Percentiles rank a stretch among this genome's conserved stretches.
Evolutionary conservation across 2,113 vertebrate species (phyloP).

Genomic region (Rhea americana): DNA sequence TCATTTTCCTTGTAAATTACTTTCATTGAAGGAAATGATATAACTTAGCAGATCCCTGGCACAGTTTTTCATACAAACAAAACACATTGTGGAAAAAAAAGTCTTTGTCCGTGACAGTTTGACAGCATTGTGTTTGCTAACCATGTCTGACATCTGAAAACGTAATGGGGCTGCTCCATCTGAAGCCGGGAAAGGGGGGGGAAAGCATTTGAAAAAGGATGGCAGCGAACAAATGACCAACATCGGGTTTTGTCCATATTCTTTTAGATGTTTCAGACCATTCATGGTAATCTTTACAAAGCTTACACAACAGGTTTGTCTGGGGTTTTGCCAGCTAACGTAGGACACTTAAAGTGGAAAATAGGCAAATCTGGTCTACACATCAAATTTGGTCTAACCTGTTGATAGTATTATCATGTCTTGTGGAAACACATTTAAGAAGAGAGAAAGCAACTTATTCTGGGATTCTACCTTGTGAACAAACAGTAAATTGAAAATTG

Average conservation of each 20-base stretch:
- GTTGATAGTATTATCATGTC: neutral
- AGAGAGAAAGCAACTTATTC: neutral
- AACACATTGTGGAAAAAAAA: conserved; percentile 13
- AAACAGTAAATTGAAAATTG: neutral
- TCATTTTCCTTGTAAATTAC: conserved; percentile 59
- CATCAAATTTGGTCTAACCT: neutral
- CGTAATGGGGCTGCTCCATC: conserved; percentile 9
- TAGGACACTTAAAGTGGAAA: neutral
- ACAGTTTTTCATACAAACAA: conserved; percentile 40
- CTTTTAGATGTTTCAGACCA: neutral
- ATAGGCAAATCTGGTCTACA: neutral
- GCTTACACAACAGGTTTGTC: neutral
- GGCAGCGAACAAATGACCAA: neutral
- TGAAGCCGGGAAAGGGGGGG: conserved; percentile 16
- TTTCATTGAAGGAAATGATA: conserved; percentile 68
- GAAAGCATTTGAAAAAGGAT: neutral
- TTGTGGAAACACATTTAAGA: neutral
- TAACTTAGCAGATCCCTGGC: conserved; percentile 50
- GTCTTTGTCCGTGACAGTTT: neutral
- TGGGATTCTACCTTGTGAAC: neutral
- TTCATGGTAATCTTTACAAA: neutral
- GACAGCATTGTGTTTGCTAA: conserved; percentile 18
- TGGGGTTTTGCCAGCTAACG: neutral
- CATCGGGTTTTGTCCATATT: neutral
- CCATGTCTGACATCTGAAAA: conserved; percentile 36